A percentile compares a stretch with the other conserved stretches of the same genome.
Conservation (phyloP, 2,797 vertebrate species). For the Lepus townsendii region DNA sequence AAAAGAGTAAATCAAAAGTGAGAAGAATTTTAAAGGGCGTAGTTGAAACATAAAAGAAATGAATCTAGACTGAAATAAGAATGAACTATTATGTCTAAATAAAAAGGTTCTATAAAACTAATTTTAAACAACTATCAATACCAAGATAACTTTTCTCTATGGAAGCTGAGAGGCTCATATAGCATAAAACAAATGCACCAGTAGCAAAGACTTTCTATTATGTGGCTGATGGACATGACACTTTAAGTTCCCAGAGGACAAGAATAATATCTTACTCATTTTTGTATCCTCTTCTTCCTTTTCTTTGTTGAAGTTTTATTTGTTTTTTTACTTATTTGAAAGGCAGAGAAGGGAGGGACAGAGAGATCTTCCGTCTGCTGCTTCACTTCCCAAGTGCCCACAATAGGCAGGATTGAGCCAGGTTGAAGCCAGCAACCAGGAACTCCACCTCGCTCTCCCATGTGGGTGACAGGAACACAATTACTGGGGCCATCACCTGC, state of each 20-base stretch:
- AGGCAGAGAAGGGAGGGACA: no score
- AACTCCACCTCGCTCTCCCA: no score
- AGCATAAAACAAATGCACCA: neutral
- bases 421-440: no score
- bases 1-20: neutral
- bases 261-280: neutral
- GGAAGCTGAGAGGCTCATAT: neutral
- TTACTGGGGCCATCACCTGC: no score
- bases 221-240: neutral
- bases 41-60: constrained; percentile 36
- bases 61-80: neutral
- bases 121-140: constrained; percentile 30
- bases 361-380: no score
- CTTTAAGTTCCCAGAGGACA: neutral
- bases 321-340: no score
- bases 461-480: no score
- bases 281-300: neutral
- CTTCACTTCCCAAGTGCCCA: no score
- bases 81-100: constrained; percentile 9
- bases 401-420: no score
- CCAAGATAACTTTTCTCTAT: constrained; percentile 8
- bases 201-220: neutral
- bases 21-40: neutral
- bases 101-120: constrained; percentile 33
- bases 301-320: no score